Base-by-base conservation (phyloP, 2,797 vertebrate genomes). In the Spheniscus humboldti region DNA sequence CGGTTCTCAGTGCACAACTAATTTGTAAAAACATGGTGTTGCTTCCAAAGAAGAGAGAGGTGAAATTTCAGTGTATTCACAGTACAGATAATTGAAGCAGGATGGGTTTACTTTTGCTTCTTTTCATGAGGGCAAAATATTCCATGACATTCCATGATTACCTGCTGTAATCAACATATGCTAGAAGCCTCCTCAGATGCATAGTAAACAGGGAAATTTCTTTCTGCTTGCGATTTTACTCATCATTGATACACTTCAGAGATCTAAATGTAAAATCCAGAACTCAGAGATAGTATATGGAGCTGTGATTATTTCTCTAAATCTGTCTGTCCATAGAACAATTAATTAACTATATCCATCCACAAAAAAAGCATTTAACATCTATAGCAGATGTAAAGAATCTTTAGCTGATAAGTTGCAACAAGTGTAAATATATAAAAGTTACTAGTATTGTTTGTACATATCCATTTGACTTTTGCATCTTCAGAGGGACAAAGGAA, bases 161-260 rank as follows among this genome's bases (percentile, higher is more conserved):
- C 8, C 67, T 72, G 31, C 41, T 87, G 12, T 57, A 96, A 94
- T 60, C 47, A 85, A 20, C 4, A 68, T 22, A 37, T 64, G 56
- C 45, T 77, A 87, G 71, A 86, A 96, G 89, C 94, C 96, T 93
- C 80, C 83, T 97, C 94, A 96, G 91, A 97, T 96, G 91, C 94
- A 92, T 68, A 95, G 77, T n/a, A 57, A 90, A 90, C 35, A 69
- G 48, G 55, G 22, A 87, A 66, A 76, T 94, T 94, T 90, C 78
- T 71, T 95, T 94, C 57, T 89, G 67, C 68, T 94, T 82, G 30
- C 59, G 73, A 57, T 75, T 93, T 83, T 84, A 86, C 24, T 79
- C 52, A 77, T 91, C 27, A 76, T 50, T 59, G 20, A 77, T 74
- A 94, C 77, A 67, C 60, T 77, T 93, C 64, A 88, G 76, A 96